phyloP scores from a whole-genome alignment of 2,113 vertebrate genomes.

The Nycticebus coucang region DNA sequence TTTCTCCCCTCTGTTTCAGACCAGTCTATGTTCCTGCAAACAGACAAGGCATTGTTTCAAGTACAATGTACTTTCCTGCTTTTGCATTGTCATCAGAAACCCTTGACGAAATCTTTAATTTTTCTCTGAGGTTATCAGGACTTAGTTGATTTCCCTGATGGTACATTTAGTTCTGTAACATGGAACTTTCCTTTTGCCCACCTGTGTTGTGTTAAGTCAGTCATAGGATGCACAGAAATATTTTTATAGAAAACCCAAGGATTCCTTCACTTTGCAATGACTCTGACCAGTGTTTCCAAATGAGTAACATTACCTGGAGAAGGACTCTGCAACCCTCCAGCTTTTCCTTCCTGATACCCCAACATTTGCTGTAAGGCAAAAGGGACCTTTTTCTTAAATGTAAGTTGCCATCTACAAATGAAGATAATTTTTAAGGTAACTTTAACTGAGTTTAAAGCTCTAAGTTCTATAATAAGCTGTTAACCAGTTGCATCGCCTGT shows the following conservation, averaged over 20 bases:
- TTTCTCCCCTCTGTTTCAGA: not conserved
- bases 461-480: not conserved
- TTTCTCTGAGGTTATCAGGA: slow-evolving; percentile 30
- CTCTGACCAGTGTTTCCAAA: slow-evolving; percentile 31
- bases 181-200: slow-evolving; percentile 40
- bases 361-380: not conserved
- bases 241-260: slow-evolving; percentile 48
- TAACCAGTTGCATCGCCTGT: not conserved
- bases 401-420: not conserved
- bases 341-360: not conserved
- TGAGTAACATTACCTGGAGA: not conserved
- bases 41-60: slow-evolving; percentile 44
- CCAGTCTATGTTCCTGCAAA: slow-evolving; percentile 34
- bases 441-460: not conserved
- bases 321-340: not conserved
- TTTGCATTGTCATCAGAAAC: slow-evolving; percentile 55
- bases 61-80: slow-evolving; percentile 44
- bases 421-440: slow-evolving; percentile 6
- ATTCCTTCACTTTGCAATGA: slow-evolving; percentile 36
- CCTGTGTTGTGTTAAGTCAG: slow-evolving; percentile 25
- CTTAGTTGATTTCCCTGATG: not conserved
- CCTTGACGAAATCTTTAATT: slow-evolving; percentile 49
- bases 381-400: not conserved
- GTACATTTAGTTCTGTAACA: slow-evolving; percentile 55
- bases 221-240: not conserved